Percentiles rank a stretch among this genome's conserved stretches.
These are phyloP conservation scores for Rhinatrema bivittatum DNA, from an alignment of 2,797 vertebrate genomes.

Conservation along the genomic window DNA sequence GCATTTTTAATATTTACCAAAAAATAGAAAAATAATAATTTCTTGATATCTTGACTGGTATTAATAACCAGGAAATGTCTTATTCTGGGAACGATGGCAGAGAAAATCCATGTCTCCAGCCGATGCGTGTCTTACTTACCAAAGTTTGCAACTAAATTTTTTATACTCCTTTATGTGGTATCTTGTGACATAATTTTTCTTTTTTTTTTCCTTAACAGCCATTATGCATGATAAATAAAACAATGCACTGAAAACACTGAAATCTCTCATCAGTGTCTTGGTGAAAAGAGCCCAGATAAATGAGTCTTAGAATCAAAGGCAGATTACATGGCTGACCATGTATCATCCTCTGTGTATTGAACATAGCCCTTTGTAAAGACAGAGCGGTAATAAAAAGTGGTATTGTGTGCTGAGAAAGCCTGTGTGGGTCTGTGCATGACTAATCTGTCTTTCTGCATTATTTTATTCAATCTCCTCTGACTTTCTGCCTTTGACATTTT, in stretches of 20 bases:
- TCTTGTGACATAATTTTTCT: constrained; percentile 56
- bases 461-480: constrained; percentile 99
- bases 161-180: constrained; percentile 51
- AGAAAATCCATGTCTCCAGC: constrained; percentile 3
- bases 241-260: constrained; percentile 71
- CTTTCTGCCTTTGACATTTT: constrained; percentile 99
- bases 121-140: constrained; percentile 35
- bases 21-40: background rate
- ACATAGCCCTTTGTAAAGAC: constrained; percentile 96
- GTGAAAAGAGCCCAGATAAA: constrained; percentile 97
- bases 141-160: constrained; percentile 54
- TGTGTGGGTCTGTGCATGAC: constrained; percentile 98
- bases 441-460: constrained; percentile 99
- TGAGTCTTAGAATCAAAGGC: constrained; percentile 96
- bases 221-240: constrained; percentile 73
- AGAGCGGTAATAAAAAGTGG: constrained; percentile 97
- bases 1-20: constrained; percentile 13
- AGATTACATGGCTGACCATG: constrained; percentile 99
- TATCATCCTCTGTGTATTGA: constrained; percentile 98
- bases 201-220: constrained; percentile 49
- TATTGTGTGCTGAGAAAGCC: constrained; percentile 95
- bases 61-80: constrained; percentile 18
- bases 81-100: constrained; percentile 2
- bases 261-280: constrained; percentile 96
- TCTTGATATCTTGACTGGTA: constrained; percentile 25